Evolutionary conservation across 2,797 vertebrate genomes (phyloP).

Genomic region (Myripristis jacobus): DNA sequence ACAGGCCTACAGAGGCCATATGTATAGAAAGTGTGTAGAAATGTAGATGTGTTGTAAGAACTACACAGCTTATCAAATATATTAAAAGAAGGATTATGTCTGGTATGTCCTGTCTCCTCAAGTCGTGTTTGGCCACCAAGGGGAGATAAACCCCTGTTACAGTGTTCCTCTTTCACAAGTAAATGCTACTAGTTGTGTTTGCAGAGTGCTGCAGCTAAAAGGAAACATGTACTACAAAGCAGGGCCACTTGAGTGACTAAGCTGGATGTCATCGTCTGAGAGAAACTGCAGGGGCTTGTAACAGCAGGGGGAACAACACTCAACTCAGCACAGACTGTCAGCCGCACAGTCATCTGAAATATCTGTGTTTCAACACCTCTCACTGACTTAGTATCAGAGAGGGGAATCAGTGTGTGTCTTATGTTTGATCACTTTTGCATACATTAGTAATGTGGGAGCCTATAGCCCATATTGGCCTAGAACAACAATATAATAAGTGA

Average conservation of each 20-base stretch:
- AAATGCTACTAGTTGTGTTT: constrained; percentile 50
- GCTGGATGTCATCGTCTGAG: constrained; percentile 76
- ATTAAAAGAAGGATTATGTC: not conserved
- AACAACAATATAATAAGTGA: no score
- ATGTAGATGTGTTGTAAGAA: no score
- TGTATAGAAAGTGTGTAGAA: not conserved
- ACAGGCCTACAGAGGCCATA: not conserved
- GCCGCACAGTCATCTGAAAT: constrained; percentile 69
- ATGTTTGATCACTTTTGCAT: constrained; percentile 44
- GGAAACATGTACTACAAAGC: constrained; percentile 70
- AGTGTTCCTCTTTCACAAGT: constrained; percentile 1
- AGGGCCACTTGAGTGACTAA: constrained; percentile 74
- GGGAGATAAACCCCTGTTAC: constrained; percentile 11
- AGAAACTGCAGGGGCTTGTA: constrained; percentile 69
- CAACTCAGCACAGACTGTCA: constrained; percentile 65
- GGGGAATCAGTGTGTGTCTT: constrained; percentile 47
- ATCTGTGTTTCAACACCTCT: constrained; percentile 77
- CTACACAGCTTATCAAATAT: no score
- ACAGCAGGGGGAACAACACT: constrained; percentile 67
- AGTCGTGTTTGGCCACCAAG: not conserved
- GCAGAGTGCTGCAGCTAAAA: constrained; percentile 44
- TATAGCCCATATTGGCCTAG: no score
- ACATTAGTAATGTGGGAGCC: no score
- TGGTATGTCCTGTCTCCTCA: not conserved
- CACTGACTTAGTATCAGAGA: constrained; percentile 23